Percentiles rank a stretch among this genome's conserved stretches.
phyloP scores from a whole-genome alignment of 2,113 vertebrate genomes.

The Nycticryphes semicollaris region DNA sequence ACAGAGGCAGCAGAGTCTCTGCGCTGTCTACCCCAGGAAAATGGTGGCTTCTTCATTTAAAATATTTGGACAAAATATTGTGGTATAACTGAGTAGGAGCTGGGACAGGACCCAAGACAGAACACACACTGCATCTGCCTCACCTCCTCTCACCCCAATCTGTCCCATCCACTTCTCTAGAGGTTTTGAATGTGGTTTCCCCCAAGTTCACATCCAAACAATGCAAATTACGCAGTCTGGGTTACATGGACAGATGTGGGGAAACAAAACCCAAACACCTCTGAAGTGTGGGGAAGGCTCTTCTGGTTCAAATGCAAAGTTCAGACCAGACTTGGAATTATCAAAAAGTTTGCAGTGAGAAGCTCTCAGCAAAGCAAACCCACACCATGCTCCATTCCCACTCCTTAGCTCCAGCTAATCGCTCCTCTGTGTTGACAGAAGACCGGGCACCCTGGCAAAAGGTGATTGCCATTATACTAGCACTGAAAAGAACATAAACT shows the following conservation, averaged over 20 bases:
- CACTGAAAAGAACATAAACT: neutral
- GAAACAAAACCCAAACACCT: neutral
- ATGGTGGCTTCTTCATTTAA: neutral
- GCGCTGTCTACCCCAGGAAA: neutral
- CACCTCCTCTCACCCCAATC: neutral
- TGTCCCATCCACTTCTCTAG: neutral
- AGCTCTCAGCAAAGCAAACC: neutral
- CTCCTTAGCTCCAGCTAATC: neutral
- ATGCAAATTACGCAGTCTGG: neutral
- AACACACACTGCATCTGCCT: neutral
- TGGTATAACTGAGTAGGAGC: neutral
- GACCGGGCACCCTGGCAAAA: neutral
- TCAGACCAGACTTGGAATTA: neutral
- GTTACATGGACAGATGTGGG: neutral
- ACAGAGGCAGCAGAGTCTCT: neutral
- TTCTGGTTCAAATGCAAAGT: neutral
- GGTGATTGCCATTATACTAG: neutral
- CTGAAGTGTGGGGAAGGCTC: neutral
- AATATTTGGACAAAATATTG: neutral
- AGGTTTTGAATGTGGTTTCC: neutral
- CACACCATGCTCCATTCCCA: rapidly evolving
- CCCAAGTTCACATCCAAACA: neutral
- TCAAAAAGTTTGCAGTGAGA: neutral
- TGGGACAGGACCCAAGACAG: neutral
- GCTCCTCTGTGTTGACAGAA: neutral